Conservation (phyloP, 2,888 invertebrate genomes). For the Pasiphila rectangulata region DNA sequence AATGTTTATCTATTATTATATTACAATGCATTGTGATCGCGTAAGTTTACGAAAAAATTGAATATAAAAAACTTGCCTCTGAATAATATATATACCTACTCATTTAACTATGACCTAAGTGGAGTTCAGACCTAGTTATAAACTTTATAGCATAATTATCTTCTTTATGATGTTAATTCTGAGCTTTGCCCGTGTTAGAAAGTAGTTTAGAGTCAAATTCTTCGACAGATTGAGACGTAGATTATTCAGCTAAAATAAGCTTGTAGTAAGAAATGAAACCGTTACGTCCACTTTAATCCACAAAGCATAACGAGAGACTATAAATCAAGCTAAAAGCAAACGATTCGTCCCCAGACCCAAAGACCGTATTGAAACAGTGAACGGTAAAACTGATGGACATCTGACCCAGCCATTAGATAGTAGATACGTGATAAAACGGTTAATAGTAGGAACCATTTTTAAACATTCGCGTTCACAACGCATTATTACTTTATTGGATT, state of each 20-base stretch:
- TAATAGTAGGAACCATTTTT: too few relatives aligned
- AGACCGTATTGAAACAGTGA: constrained; percentile 7
- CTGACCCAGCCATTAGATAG: constrained; percentile 28
- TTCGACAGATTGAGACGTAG: not conserved
- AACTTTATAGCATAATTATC: too few relatives aligned
- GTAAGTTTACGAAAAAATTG: too few relatives aligned
- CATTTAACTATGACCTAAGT: not conserved
- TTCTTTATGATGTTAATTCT: too few relatives aligned
- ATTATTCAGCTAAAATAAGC: not conserved
- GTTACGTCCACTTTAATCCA: constrained; percentile 1
- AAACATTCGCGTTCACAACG: too few relatives aligned
- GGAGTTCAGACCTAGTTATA: not conserved
- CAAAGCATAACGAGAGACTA: not conserved
- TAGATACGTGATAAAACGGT: constrained; percentile 29
- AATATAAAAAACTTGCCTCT: too few relatives aligned
- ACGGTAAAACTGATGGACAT: constrained; percentile 34
- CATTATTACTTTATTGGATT: too few relatives aligned
- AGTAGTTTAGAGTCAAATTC: too few relatives aligned
- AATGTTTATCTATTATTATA: too few relatives aligned
- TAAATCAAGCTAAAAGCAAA: constrained; percentile 9
- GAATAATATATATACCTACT: not conserved
- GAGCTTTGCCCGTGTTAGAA: not conserved
- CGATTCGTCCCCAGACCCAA: constrained; percentile 12
- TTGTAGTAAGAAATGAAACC: not conserved
- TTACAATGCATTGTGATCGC: too few relatives aligned